phyloP scores from a whole-genome alignment of 2,888 invertebrate species.

The Xylota segnis region DNA sequence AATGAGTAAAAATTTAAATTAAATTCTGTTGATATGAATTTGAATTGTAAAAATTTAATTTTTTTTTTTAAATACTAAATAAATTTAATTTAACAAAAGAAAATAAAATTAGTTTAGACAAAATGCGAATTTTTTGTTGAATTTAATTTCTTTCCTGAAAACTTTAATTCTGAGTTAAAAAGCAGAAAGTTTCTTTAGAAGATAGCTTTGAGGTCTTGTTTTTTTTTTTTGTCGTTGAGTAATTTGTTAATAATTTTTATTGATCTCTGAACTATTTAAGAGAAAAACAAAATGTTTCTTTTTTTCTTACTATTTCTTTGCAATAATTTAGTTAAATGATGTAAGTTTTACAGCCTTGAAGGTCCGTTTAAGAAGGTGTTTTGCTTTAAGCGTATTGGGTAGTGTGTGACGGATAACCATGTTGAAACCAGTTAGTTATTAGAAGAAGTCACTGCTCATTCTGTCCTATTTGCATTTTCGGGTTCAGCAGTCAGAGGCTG shows the following conservation, averaged over 20 bases:
- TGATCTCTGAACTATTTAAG: constrained; percentile 57
- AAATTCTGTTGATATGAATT: constrained; percentile 77
- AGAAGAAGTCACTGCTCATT: too few species aligned
- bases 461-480: too few species aligned
- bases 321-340: constrained; percentile 16
- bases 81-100: constrained; percentile 62
- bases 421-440: too few species aligned
- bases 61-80: constrained; percentile 34
- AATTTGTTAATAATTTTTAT: constrained; percentile 38
- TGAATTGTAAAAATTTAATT: constrained; percentile 50
- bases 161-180: constrained; percentile 14
- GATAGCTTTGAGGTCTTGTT: constrained; percentile 6
- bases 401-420: too few species aligned
- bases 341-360: not conserved
- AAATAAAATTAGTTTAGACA: constrained; percentile 62
- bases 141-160: constrained; percentile 15
- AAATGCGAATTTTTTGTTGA: constrained; percentile 32
- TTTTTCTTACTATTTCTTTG: constrained; percentile 25
- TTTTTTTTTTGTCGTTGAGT: constrained; percentile 8
- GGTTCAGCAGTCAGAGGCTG: too few species aligned
- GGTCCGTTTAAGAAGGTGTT: not conserved
- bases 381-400: too few species aligned
- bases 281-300: not conserved
- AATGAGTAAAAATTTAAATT: constrained; percentile 63
- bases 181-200: not conserved